Evolutionary conservation across 2,888 invertebrate species (phyloP).

Genomic region (Choreutis nemorana): DNA sequence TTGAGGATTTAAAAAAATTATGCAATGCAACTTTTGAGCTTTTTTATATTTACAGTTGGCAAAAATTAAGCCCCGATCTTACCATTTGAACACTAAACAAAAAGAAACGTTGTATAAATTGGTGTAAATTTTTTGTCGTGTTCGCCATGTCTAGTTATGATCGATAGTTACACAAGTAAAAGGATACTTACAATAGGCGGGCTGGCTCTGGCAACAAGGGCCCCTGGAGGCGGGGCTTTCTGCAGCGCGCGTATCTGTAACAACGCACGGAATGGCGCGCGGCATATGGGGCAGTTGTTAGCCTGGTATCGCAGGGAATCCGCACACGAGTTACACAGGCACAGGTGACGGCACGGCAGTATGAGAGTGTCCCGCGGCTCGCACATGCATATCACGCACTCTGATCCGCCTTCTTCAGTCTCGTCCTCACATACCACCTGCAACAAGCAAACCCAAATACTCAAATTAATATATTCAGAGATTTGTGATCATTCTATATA

Average conservation of each 20-base stretch:
- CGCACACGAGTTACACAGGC: conserved; percentile 96
- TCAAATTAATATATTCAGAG: not conserved
- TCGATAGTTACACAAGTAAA: too few species aligned
- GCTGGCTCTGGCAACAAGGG: too few species aligned
- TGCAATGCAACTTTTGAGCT: too few species aligned
- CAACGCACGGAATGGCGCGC: conserved; percentile 97
- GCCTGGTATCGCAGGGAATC: conserved; percentile 97
- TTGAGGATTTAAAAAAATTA: too few species aligned
- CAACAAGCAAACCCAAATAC: not conserved
- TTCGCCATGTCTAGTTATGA: too few species aligned
- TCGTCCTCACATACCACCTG: conserved; percentile 78
- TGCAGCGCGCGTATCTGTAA: conserved; percentile 95
- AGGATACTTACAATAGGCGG: conserved; percentile 30
- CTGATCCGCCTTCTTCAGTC: conserved; percentile 92
- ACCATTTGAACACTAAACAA: too few species aligned
- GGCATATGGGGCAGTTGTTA: conserved; percentile 98
- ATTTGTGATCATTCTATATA: too few species aligned
- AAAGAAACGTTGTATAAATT: too few species aligned
- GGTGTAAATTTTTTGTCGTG: too few species aligned
- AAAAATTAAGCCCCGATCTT: too few species aligned
- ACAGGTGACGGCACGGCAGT: conserved; percentile 97
- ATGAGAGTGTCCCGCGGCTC: conserved; percentile 97
- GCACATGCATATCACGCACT: conserved; percentile 99
- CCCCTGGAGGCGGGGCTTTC: conserved; percentile 71
- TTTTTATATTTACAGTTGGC: too few species aligned